Percentiles rank a stretch among this genome's conserved stretches.
phyloP scores from a whole-genome alignment of 2,797 vertebrate species.

The Coilia nasus region DNA sequence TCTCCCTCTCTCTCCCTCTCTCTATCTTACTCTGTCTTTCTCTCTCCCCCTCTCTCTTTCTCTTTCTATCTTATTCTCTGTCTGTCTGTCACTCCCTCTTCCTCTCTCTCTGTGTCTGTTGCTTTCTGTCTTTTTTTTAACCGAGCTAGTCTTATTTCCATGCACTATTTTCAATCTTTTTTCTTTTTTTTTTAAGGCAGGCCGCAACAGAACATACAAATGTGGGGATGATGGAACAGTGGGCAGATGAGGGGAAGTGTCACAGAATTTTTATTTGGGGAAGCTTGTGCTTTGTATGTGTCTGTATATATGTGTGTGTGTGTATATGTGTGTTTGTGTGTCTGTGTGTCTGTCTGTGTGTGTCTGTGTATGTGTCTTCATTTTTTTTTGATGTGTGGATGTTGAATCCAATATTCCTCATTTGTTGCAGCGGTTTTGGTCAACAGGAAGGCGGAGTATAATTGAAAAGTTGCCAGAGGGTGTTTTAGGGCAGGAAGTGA shows the following conservation, averaged over 20 bases:
- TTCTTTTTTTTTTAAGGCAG: conserved; percentile 71
- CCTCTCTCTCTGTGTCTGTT: conserved; percentile 45
- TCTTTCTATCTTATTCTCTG: not conserved
- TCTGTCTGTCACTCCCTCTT: not conserved
- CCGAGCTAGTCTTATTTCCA: conserved; percentile 72
- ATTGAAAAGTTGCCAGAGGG: conserved; percentile 70
- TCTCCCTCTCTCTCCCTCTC: too few species aligned
- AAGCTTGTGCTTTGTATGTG: not conserved
- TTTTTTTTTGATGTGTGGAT: conserved; percentile 51
- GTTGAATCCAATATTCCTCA: conserved; percentile 74
- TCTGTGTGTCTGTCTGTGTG: conserved; percentile 18
- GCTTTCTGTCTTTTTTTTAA: not conserved
- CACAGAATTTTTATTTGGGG: conserved; percentile 63
- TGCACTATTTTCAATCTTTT: conserved; percentile 77
- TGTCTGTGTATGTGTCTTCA: not conserved
- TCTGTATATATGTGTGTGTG: conserved; percentile 15
- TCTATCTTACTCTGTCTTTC: not conserved
- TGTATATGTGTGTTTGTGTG: not conserved
- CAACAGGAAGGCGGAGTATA: conserved; percentile 6
- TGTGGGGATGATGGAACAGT: conserved; percentile 63
- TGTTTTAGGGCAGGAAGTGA: conserved; percentile 73
- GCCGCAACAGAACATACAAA: conserved; percentile 73
- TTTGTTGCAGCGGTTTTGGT: conserved; percentile 64
- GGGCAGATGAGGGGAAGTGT: conserved; percentile 51
- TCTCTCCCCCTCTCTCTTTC: not conserved